Conservation (phyloP, 2,113 vertebrate species). For the Rhineura floridana region DNA sequence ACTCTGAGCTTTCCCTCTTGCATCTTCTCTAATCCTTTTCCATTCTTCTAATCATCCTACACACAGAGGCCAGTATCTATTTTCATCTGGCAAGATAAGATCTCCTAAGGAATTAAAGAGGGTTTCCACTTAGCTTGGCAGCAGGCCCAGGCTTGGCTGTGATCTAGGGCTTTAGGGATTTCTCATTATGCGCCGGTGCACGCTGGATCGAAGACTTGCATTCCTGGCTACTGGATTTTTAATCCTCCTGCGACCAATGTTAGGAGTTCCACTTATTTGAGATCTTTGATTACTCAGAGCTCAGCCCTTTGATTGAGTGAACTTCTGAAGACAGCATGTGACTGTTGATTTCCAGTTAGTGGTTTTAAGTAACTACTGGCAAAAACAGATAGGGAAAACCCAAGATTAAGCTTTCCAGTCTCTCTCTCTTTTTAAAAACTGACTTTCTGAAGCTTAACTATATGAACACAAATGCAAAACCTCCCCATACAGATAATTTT, state of each 20-base stretch:
- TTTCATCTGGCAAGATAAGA: constrained; percentile 97
- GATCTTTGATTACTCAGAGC: constrained; percentile 96
- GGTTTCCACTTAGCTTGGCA: constrained; percentile 83
- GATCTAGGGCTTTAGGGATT: constrained; percentile 96
- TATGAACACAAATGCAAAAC: constrained; percentile 49
- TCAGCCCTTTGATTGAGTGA: constrained; percentile 95
- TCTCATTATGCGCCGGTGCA: constrained; percentile 90
- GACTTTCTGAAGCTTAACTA: constrained; percentile 77
- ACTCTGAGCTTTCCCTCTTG: constrained; percentile 74
- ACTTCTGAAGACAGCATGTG: constrained; percentile 87
- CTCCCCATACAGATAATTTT: constrained; percentile 33
- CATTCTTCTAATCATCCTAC: constrained; percentile 96
- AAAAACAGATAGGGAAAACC: constrained; percentile 78
- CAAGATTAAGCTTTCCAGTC: constrained; percentile 74
- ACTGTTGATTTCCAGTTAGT: constrained; percentile 83
- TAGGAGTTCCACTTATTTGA: constrained; percentile 96
- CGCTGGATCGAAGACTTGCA: constrained; percentile 91
- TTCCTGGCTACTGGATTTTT: constrained; percentile 98
- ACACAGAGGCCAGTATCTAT: constrained; percentile 96
- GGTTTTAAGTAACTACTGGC: constrained; percentile 80
- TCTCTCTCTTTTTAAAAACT: constrained; percentile 68
- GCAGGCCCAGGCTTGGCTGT: constrained; percentile 86
- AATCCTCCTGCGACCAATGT: constrained; percentile 95
- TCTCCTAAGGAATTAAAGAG: constrained; percentile 97
- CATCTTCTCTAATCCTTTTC: constrained; percentile 90